A percentile compares a stretch with the other conserved stretches of the same genome.
These are phyloP conservation scores for Gambusia yucatana DNA, from an alignment of 2,797 vertebrate genomes.

Conservation along the genomic window DNA sequence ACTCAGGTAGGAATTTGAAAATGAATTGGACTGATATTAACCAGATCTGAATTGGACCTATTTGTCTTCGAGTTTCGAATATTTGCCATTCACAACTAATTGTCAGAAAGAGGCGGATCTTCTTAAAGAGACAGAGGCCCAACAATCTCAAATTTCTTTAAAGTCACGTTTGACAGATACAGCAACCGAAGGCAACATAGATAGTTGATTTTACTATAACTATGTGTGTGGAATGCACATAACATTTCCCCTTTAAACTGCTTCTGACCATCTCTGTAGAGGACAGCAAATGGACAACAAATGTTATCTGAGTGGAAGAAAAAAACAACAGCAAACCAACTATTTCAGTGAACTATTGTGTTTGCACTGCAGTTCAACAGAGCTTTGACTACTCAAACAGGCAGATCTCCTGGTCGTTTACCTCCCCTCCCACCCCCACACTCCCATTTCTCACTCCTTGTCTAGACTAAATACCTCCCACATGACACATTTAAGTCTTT, in stretches of 20 bases:
- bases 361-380: slow-evolving; percentile 59
- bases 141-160: too few relatives aligned
- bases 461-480: slow-evolving; percentile 75
- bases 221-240: too few relatives aligned
- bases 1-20: not conserved
- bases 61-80: not conserved
- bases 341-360: slow-evolving; percentile 47
- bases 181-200: too few relatives aligned
- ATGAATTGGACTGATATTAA: not conserved
- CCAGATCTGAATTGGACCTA: not conserved
- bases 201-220: too few relatives aligned
- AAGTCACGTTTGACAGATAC: too few relatives aligned
- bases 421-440: slow-evolving; percentile 16
- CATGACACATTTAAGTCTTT: slow-evolving; percentile 76
- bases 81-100: not conserved
- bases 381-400: slow-evolving; percentile 70
- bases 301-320: not conserved
- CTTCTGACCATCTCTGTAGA: not conserved
- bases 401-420: slow-evolving; percentile 12
- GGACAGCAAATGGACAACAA: not conserved
- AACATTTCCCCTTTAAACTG: not conserved
- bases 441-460: slow-evolving; percentile 17
- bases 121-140: too few relatives aligned
- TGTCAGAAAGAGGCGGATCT: too few relatives aligned
- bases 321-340: slow-evolving; percentile 14